These are phyloP conservation scores for Sceliomorpha sp. DNA, from an alignment of 2,888 invertebrate genomes.

Conservation along the genomic window DNA sequence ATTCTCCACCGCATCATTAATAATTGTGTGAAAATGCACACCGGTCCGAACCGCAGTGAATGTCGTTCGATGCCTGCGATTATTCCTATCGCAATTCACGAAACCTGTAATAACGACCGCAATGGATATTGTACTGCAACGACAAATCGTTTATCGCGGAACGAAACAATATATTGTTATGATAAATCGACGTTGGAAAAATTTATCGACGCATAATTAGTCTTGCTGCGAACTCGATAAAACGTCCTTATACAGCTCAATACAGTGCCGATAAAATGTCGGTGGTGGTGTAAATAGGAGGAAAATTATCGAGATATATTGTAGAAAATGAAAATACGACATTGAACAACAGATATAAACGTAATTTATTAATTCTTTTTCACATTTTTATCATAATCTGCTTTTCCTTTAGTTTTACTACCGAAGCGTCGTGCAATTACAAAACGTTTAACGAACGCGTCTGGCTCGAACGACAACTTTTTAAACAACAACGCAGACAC, in stretches of 20 bases:
- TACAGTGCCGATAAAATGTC: no score
- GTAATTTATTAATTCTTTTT: no score
- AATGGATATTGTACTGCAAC: conserved; percentile 7
- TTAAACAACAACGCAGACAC: background rate
- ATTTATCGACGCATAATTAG: background rate
- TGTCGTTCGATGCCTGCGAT: conserved; percentile 35
- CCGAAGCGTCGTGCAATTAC: no score
- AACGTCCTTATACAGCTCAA: no score
- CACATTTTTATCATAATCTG: no score
- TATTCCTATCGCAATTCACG: conserved; percentile 35
- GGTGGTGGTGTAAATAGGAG: no score
- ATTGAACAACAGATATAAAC: no score
- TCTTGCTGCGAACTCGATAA: no score
- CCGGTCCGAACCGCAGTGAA: conserved; percentile 31
- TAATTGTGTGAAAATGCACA: conserved; percentile 33
- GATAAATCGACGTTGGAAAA: background rate
- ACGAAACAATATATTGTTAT: conserved; percentile 5
- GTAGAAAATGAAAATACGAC: no score
- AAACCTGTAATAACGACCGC: conserved; percentile 36
- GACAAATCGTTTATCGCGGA: conserved; percentile 8
- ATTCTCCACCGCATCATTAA: conserved; percentile 48
- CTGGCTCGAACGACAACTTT: conserved; percentile 6
- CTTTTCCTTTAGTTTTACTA: no score
- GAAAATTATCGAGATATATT: no score
- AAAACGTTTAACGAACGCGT: no score